Conservation (phyloP, 2,113 vertebrate genomes). For the Eublepharis macularius region DNA sequence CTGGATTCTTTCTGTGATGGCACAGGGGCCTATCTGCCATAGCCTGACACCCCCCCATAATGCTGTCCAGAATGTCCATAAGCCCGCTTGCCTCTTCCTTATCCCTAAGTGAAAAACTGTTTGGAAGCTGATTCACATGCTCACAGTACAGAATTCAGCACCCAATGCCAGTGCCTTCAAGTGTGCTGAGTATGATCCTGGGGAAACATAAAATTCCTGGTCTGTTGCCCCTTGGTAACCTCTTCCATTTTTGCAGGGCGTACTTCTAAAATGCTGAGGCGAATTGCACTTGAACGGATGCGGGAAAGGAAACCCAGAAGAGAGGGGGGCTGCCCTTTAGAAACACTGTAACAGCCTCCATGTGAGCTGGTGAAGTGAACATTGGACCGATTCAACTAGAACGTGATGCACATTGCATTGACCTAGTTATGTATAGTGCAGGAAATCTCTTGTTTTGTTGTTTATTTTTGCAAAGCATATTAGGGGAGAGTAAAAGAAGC, state of each 20-base stretch:
- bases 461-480: background rate
- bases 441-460: background rate
- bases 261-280: background rate
- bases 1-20: too few species aligned
- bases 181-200: background rate
- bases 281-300: background rate
- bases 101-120: too few species aligned
- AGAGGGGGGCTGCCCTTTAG: background rate
- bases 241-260: background rate
- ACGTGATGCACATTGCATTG: constrained; percentile 37
- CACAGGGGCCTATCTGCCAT: too few species aligned
- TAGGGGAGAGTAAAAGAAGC: background rate
- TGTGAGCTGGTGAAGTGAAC: background rate
- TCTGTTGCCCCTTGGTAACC: background rate
- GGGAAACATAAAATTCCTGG: too few species aligned
- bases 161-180: too few species aligned
- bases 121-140: too few species aligned
- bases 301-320: background rate
- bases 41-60: too few species aligned
- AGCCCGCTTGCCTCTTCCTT: too few species aligned
- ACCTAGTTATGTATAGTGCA: constrained; percentile 47
- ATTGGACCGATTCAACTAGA: constrained; percentile 34
- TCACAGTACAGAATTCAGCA: too few species aligned
- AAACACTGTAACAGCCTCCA: background rate
- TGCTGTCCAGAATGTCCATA: too few species aligned